Evolutionary conservation across 2,888 invertebrate species (phyloP), one percentile per base, ranked within the genome.

Genomic region (Papilio gigon): DNA sequence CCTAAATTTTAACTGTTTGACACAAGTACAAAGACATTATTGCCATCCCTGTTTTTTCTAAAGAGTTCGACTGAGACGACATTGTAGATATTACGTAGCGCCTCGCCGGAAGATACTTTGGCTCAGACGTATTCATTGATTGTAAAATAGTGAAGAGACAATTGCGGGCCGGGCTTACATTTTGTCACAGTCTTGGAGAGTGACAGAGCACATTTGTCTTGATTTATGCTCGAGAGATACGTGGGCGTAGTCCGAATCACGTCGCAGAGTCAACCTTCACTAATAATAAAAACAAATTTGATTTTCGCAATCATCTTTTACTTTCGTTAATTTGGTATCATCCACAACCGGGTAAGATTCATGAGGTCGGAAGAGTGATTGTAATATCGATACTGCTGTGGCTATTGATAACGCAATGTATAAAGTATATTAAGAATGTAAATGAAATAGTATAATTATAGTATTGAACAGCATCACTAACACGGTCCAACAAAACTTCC

Each of bases 161-260:
- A 56, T 56, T 56, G 30, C 30, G n/a, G 3, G 8, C 53, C 53
- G 53, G n/a, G n/a, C 9, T 27, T 56, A 27, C 53, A 47, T 53
- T 30, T 56, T 17, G 53, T 56, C 30, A 17, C n/a, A 56, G 53
- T 30, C 30, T 30, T 56, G 9, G n/a, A 56, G n/a, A 30, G 53
- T 56, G 53, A 56, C 27, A 30, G 53, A 8, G 9, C n/a, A 5
- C 17, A 30, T 30, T 56, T 30, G 17, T 56, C 53, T 56, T 56
- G 53, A 56, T 27, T 56, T 8, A n/a, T 25, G 20, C n/a, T 56
- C 3, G 4, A 17, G 30, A 30, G 6, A 30, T 27, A 27, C 30
- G 30, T 56, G 17, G 30, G 53, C 30, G 53, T 53, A 44, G 2
- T 27, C 27, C 25, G 50, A 25, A 25, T 25, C 50, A 5, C 1